These are phyloP conservation scores for Liopterus haemorrhoidalis DNA, from an alignment of 2,888 invertebrate species.

Conservation along the genomic window DNA sequence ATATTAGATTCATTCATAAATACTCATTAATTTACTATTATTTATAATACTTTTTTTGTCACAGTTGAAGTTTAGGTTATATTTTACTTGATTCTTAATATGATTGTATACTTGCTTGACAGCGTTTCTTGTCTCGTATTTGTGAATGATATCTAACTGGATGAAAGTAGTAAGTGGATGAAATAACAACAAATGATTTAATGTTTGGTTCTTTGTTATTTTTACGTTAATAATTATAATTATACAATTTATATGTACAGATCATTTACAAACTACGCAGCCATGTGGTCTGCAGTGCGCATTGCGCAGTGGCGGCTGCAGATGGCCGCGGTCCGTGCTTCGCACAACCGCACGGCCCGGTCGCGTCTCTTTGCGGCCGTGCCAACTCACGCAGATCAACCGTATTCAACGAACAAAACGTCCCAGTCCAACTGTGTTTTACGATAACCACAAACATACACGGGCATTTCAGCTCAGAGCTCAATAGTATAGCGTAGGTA, in stretches of 20 bases:
- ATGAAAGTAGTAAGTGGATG: background rate
- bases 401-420: too few species aligned
- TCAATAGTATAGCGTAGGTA: too few species aligned
- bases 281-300: slow-evolving; percentile 26
- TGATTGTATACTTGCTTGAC: background rate
- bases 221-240: slow-evolving; percentile 44
- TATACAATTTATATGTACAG: slow-evolving; percentile 44
- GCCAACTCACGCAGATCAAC: too few species aligned
- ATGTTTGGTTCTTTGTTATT: slow-evolving; percentile 39
- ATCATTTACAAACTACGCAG: slow-evolving; percentile 39
- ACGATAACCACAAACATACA: too few species aligned
- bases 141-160: background rate
- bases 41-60: too few species aligned
- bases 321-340: background rate
- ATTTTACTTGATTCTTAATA: background rate
- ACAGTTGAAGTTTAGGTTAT: too few species aligned
- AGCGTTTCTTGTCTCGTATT: slow-evolving; percentile 5
- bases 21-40: too few species aligned
- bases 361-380: background rate
- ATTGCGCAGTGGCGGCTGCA: slow-evolving; percentile 14
- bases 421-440: too few species aligned
- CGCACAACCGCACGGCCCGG: background rate
- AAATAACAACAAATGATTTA: background rate
- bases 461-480: too few species aligned
- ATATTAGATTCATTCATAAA: too few species aligned